These are phyloP conservation scores for Pristionchus arcanus DNA, from an alignment of 2,888 invertebrate genomes.

Conservation along the genomic window DNA sequence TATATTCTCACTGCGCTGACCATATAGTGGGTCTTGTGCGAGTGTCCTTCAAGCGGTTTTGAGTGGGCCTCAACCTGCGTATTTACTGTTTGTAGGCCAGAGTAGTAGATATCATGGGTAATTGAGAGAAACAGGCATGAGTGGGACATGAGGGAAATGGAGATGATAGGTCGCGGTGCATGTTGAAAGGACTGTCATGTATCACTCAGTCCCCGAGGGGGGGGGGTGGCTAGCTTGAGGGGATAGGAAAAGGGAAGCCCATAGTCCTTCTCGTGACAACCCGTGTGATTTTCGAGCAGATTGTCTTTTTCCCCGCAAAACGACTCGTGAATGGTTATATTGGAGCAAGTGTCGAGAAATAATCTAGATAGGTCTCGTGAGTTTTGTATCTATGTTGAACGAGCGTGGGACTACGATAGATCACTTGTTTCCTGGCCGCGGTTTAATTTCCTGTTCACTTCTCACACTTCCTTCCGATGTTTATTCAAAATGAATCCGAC, in stretches of 20 bases:
- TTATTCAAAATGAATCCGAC: neutral
- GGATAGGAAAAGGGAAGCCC: neutral
- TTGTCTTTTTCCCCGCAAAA: neutral
- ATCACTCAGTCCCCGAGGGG: too few relatives aligned
- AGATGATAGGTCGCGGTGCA: neutral
- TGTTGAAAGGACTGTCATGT: neutral
- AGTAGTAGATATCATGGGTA: neutral
- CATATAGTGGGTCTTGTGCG: constrained; percentile 10
- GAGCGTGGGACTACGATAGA: neutral
- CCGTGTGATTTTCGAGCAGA: neutral
- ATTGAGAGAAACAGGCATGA: neutral
- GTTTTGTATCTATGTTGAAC: neutral
- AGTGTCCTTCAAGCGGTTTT: neutral
- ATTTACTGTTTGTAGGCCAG: neutral
- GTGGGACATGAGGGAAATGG: neutral
- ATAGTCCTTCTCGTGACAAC: neutral
- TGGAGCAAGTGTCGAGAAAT: too few relatives aligned
- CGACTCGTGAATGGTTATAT: too few relatives aligned
- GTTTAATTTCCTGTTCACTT: neutral
- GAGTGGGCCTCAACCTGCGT: neutral
- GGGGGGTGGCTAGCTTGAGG: neutral
- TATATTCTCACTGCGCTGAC: constrained; percentile 20
- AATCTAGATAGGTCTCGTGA: neutral
- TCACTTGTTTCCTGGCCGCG: neutral
- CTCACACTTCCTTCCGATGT: neutral